A percentile compares a stretch with the other conserved stretches of the same genome.
Evolutionary conservation across 1,140 invertebrate genomes (phyloP).

Genomic region (Trichoplusia ni): DNA sequence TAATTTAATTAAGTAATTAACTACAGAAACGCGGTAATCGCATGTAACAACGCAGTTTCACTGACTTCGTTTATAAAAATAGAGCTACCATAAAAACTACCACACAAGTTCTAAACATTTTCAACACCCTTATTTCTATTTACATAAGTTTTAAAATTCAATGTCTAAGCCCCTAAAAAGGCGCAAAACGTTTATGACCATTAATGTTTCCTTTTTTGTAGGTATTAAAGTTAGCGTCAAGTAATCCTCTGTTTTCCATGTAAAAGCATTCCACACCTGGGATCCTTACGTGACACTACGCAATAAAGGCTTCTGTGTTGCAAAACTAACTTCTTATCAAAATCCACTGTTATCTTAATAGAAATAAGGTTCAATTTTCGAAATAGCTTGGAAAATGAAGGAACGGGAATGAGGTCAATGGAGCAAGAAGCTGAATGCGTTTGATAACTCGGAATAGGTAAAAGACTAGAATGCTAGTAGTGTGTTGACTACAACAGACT

Average conservation of each 20-base stretch:
- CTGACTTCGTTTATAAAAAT: constrained; percentile 45
- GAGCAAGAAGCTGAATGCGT: constrained; percentile 58
- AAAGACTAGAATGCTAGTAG: constrained; percentile 16
- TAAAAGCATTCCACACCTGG: constrained; percentile 65
- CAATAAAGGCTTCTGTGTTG: constrained; percentile 54
- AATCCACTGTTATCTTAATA: constrained; percentile 9
- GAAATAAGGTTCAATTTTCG: constrained; percentile 27
- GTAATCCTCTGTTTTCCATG: constrained; percentile 57
- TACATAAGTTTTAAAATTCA: background rate
- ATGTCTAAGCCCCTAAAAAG: background rate
- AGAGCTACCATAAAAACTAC: constrained; percentile 11
- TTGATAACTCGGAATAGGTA: constrained; percentile 28
- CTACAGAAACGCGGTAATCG: constrained; percentile 50
- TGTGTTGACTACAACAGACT: background rate
- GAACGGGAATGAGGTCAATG: constrained; percentile 59
- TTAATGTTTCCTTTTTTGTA: constrained; percentile 49
- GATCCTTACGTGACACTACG: constrained; percentile 60
- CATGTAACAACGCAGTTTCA: constrained; percentile 50
- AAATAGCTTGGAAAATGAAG: background rate
- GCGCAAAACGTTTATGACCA: constrained; percentile 10
- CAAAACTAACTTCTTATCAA: constrained; percentile 29
- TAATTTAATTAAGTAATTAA: constrained; percentile 64
- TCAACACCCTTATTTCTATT: background rate
- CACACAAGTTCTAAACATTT: background rate
- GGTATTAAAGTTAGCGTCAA: constrained; percentile 54